phyloP scores from a whole-genome alignment of 2,113 vertebrate genomes.

The Myotis davidii region DNA sequence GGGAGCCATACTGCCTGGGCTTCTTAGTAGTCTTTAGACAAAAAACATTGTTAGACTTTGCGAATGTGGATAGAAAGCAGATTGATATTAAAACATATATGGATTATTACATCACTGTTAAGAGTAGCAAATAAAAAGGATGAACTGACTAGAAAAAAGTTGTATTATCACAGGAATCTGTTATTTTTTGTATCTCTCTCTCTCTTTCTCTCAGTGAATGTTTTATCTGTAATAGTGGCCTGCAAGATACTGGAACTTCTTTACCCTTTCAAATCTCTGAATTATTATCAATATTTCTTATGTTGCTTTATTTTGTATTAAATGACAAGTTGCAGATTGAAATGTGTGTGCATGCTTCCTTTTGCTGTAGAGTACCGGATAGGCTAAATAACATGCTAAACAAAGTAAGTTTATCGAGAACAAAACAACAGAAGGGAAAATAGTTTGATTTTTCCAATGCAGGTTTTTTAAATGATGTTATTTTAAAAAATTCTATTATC shows the following conservation, averaged over 20 bases:
- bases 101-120: background rate
- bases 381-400: background rate
- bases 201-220: background rate
- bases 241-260: background rate
- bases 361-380: background rate
- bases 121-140: background rate
- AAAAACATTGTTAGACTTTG: background rate
- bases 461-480: background rate
- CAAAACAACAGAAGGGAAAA: conserved; percentile 3
- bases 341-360: background rate
- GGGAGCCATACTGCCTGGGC: no score
- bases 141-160: background rate
- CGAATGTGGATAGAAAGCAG: background rate
- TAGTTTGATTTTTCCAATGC: conserved; percentile 38
- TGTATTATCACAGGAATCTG: background rate
- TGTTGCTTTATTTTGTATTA: background rate
- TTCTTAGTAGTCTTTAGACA: background rate
- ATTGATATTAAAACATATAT: background rate
- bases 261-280: background rate
- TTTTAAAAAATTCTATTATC: background rate
- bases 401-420: background rate
- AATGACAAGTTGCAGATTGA: background rate
- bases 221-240: background rate
- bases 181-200: background rate
- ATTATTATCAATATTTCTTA: background rate